These are phyloP conservation scores for Pogonomyrmex californicus DNA, from an alignment of 1,140 invertebrate genomes.

Conservation along the genomic window DNA sequence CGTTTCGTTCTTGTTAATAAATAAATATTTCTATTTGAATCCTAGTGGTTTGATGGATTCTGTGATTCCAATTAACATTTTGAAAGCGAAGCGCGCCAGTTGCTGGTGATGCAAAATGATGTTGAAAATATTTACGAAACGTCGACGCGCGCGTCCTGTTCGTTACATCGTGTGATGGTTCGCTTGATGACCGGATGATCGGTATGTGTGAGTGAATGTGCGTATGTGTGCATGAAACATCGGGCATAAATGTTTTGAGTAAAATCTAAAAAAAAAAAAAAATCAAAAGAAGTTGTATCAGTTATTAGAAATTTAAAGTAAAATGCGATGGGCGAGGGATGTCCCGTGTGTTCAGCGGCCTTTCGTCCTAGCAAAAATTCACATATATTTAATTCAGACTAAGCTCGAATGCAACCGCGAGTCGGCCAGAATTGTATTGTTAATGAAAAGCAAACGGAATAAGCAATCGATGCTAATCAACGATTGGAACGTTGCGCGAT, in stretches of 20 bases:
- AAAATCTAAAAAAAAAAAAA: conserved; percentile 33
- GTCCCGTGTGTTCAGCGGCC: conserved; percentile 80
- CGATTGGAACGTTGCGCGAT: conserved; percentile 5
- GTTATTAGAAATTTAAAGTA: conserved; percentile 48
- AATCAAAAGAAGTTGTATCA: background rate
- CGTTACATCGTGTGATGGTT: conserved; percentile 35
- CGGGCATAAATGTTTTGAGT: conserved; percentile 42
- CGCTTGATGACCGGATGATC: conserved; percentile 36
- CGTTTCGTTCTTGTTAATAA: conserved; percentile 8
- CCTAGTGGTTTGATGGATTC: conserved; percentile 17
- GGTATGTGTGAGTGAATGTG: conserved; percentile 20
- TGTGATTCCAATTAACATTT: conserved; percentile 19
- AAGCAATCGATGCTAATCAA: background rate
- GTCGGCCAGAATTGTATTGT: background rate
- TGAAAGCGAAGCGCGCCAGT: background rate
- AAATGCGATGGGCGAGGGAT: conserved; percentile 64
- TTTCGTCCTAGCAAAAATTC: conserved; percentile 76
- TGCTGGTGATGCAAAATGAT: background rate
- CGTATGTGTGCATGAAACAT: conserved; percentile 12
- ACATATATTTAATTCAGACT: conserved; percentile 84
- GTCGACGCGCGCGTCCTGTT: conserved; percentile 8
- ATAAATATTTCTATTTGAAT: conserved; percentile 10
- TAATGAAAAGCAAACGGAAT: conserved; percentile 1
- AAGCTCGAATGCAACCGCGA: conserved; percentile 80
- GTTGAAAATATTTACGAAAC: conserved; percentile 15